Evolutionary conservation across 2,888 invertebrate genomes (phyloP), one percentile per base, ranked within the genome.

Genomic region (Hydrotaea diabolus): DNA sequence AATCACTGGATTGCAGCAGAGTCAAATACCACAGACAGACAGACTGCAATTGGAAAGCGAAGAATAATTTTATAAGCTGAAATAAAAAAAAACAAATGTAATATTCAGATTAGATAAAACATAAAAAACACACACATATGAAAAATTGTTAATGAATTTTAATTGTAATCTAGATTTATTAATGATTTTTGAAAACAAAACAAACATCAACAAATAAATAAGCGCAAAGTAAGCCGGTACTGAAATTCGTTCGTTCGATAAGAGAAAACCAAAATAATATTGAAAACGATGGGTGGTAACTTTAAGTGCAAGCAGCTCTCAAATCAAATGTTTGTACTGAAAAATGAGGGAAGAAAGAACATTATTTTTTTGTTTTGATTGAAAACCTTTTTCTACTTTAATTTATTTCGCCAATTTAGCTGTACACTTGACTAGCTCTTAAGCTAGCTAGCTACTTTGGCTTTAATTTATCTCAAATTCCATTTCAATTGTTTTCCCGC

Each of bases 101-200:
- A 77, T 74, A 80, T 64, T 77, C 72, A 74, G 66, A 73, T 79
- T 76, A 79, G 73, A 46, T 80, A 71, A 79, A 69, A 46, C n/a
- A n/a, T n/a, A n/a, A 64, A 79, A 26, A 49, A 66, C 31, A 31
- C 31, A 39, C 69, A 69, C 69, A 69, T 46, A 69, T 69, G 26
- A 71, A 79, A 64, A 79, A 77, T 62, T 80, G 79, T 85, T 85
- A 85, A 80, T 82, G 71, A 77, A 82, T 57, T 80, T 77, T 78
- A 71, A 85, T 79, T 78, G 75, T 78, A 81, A 82, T 82, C 62
- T 85, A 82, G 79, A 79, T 79, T 76, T 85, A 79, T 85, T 85
- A 82, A 80, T 77, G 55, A 75, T 39, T 77, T 74, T 77, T 9
- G 23, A 26, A 17, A 69, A 66, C n/a, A 59, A 9, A 39, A 23